These are phyloP conservation scores for Tethea ocularis DNA, from an alignment of 2,888 invertebrate species.

Conservation along the genomic window DNA sequence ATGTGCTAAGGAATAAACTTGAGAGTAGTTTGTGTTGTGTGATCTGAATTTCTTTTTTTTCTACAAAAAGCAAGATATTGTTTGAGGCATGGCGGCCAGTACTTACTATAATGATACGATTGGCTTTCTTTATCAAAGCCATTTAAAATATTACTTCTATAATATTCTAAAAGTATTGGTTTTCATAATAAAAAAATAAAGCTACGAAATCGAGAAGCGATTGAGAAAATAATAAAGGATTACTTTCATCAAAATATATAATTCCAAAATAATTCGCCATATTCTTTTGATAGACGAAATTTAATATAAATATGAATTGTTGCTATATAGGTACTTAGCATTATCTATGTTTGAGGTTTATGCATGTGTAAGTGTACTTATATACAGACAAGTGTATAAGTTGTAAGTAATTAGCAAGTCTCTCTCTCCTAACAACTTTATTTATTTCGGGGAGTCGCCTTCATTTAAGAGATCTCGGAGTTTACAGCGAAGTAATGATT, in stretches of 20 bases:
- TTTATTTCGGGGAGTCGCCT: constrained; percentile 74
- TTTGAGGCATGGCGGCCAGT: too few species aligned
- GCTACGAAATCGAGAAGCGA: neutral
- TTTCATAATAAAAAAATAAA: neutral
- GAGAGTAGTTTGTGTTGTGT: neutral
- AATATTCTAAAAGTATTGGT: neutral
- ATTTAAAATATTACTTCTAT: too few species aligned
- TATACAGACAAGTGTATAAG: constrained; percentile 18
- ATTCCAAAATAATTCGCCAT: neutral
- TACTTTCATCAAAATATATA: neutral
- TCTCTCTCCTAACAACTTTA: constrained; percentile 66
- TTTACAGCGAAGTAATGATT: constrained; percentile 19
- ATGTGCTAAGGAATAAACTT: neutral
- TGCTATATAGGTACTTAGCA: neutral
- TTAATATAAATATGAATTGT: neutral
- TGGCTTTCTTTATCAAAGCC: too few species aligned
- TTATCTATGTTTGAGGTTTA: neutral
- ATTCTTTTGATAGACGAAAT: too few species aligned
- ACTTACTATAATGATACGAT: too few species aligned
- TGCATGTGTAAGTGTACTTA: constrained; percentile 6
- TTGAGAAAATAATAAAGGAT: neutral
- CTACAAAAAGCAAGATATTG: too few species aligned
- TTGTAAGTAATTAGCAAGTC: constrained; percentile 71
- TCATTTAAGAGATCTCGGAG: constrained; percentile 60
- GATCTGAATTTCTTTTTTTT: neutral